Evolutionary conservation across 2,113 vertebrate species (phyloP), one percentile per base, ranked within the genome.

Genomic region (Cacatua alba): DNA sequence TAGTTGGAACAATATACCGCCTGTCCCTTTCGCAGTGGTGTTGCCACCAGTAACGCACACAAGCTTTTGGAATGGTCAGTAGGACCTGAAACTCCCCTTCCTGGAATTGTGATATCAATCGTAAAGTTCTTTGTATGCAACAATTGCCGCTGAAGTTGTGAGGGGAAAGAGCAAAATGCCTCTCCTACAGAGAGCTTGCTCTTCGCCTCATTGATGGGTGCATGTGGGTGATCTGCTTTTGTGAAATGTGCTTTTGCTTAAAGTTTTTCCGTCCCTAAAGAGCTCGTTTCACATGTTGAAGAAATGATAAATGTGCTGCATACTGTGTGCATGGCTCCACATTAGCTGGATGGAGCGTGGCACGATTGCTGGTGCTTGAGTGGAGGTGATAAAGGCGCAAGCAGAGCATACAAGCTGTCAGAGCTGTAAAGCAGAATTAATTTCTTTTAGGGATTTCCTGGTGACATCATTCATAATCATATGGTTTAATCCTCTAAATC

Each of bases 61-160:
- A 6, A 41, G 26, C 24, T 4, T 35, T 67, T 43, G 63, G 10
- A 39, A 68, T n/a, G 71, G 82, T 65, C 76, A 29, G 5, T 20
- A 62, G 91, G 88, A 70, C 51, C 85, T 8, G 7, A 86, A 88
- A 90, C 97, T 93, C 83, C 11, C 6, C 89, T 78, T 68, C 91
- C 85, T 55, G 91, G 65, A 78, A 65, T 70, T 16, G 67, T 21
- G 37, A 74, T 92, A 17, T 60, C 20, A 8, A 69, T 95, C 7
- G 26, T 35, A 94, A 98, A 97, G 95, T 98, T 98, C 95, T 96
- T 95, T 91, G 95, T 95, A 82, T 92, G 95, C 90, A 96, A 96
- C 96, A 93, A 76, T 97, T 97, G 95, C 95, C 23, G 77, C 85
- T 16, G 60, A 59, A 83, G 87, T 90, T 94, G 87, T 13, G 85